Percentiles rank a stretch among this genome's conserved stretches.
These are phyloP conservation scores for Galeruca laticollis DNA, from an alignment of 2,888 invertebrate species.

Conservation along the genomic window DNA sequence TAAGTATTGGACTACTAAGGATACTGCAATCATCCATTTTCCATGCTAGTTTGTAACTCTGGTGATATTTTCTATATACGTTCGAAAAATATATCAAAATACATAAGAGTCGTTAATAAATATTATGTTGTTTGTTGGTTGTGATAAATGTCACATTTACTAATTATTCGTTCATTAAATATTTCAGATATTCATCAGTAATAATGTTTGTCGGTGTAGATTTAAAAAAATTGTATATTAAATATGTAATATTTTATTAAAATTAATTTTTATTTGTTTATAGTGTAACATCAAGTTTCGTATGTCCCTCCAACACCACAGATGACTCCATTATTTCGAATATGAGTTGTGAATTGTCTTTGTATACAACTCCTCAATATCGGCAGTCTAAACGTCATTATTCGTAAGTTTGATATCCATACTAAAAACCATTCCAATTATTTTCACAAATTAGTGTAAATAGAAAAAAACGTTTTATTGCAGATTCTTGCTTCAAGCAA, in stretches of 20 bases:
- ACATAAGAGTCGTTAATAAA: too few species aligned
- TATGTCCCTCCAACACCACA: conserved; percentile 11
- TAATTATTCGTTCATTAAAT: background rate
- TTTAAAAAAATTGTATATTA: background rate
- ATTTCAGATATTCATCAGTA: background rate
- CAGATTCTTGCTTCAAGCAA: conserved; percentile 72
- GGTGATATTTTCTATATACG: too few species aligned
- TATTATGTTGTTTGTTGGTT: background rate
- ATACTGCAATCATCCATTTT: background rate
- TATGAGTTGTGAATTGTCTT: conserved; percentile 68
- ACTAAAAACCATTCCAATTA: too few species aligned
- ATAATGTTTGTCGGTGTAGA: background rate
- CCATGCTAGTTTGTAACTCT: background rate
- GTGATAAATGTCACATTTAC: background rate
- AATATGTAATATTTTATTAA: background rate
- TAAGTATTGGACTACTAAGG: background rate
- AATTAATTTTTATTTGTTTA: conserved; percentile 3
- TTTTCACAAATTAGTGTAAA: background rate
- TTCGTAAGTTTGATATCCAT: conserved; percentile 14
- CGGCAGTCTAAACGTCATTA: background rate
- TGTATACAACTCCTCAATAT: conserved; percentile 66
- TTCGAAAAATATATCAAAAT: too few species aligned
- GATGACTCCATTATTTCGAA: background rate
- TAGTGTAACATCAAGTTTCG: background rate
- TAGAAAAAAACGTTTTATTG: conserved; percentile 47